phyloP scores from a whole-genome alignment of 2,797 vertebrate genomes.

The Alosa sapidissima region DNA sequence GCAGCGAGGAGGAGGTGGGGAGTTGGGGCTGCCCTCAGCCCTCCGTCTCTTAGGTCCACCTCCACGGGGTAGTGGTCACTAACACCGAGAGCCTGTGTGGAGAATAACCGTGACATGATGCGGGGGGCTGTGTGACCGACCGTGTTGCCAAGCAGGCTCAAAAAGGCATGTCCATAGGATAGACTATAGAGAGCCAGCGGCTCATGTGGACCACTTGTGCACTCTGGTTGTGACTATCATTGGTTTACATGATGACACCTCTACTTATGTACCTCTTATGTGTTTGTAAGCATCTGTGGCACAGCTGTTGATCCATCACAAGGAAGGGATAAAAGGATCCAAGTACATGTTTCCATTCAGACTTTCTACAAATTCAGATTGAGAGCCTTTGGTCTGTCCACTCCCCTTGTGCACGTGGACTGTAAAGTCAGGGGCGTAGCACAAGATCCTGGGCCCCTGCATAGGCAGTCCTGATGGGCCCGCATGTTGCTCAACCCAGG shows the following conservation, averaged over 20 bases:
- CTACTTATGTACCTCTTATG: too few relatives aligned
- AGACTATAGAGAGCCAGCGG: not conserved
- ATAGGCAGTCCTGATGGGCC: too few relatives aligned
- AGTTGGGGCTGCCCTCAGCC: not conserved
- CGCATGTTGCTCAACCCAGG: too few relatives aligned
- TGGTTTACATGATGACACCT: not conserved
- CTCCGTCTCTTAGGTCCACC: constrained; percentile 61
- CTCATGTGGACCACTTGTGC: not conserved
- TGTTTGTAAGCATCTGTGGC: not conserved
- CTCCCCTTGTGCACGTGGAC: too few relatives aligned
- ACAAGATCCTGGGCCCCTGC: too few relatives aligned
- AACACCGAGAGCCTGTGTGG: constrained; percentile 70
- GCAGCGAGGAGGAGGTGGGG: not conserved
- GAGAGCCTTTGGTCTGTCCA: not conserved
- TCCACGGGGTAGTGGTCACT: constrained; percentile 79
- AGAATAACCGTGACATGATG: constrained; percentile 22
- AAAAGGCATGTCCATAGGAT: not conserved
- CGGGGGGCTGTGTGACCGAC: not conserved
- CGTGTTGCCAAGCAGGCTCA: not conserved
- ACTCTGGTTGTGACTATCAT: not conserved
- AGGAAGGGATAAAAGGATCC: not conserved
- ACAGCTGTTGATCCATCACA: not conserved
- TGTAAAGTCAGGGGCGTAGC: not conserved
- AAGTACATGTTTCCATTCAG: not conserved
- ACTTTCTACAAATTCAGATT: not conserved